Percentiles rank a stretch among this genome's conserved stretches.
These are phyloP conservation scores for Tringa solitaria DNA, from an alignment of 2,113 vertebrate species.

Conservation along the genomic window DNA sequence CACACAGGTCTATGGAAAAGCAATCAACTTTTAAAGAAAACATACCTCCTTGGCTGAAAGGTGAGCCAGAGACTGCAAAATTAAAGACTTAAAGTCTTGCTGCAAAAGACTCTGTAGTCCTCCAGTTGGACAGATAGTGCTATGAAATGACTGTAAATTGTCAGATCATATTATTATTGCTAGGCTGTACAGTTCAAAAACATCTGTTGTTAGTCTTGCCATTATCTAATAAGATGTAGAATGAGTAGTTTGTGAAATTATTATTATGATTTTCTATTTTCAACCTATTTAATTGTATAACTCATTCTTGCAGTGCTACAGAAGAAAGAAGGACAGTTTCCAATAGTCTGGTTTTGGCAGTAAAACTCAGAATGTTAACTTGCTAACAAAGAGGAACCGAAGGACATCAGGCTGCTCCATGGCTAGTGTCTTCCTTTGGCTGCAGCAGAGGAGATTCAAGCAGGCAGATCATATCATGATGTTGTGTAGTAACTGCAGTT, in stretches of 20 bases:
- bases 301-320: not conserved
- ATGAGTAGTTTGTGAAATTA: not conserved
- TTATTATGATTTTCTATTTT: not conserved
- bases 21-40: not conserved
- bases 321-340: not conserved
- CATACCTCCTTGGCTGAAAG: not conserved
- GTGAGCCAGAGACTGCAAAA: not conserved
- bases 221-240: not conserved
- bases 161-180: not conserved
- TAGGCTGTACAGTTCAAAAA: not conserved
- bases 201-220: not conserved
- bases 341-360: not conserved
- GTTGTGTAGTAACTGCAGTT: not conserved
- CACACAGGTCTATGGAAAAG: not conserved
- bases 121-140: not conserved
- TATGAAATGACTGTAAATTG: not conserved
- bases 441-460: not conserved
- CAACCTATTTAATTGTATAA: not conserved
- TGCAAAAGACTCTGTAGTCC: not conserved
- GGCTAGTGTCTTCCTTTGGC: not conserved
- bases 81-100: not conserved
- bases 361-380: not conserved
- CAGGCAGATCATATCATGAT: accelerated
- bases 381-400: not conserved
- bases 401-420: not conserved